Percentiles rank a stretch among this genome's conserved stretches.
Evolutionary conservation across 2,113 vertebrate genomes (phyloP).

Genomic region (Anolis carolinensis): DNA sequence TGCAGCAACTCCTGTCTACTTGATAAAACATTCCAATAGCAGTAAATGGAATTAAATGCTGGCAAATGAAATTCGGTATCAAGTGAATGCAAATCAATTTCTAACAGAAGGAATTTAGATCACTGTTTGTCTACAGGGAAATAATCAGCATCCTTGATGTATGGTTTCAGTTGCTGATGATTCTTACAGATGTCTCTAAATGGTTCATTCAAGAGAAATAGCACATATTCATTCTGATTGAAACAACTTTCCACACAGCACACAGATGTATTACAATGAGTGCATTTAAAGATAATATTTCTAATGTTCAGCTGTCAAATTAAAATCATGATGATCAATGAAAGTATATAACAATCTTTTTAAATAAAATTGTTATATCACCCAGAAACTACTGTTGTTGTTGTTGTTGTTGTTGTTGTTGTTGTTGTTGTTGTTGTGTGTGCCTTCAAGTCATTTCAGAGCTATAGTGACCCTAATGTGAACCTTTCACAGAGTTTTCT

Average conservation of each 20-base stretch:
- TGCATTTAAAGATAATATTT: neutral
- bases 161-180: constrained; percentile 4
- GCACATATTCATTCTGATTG: neutral
- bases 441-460: too few relatives aligned
- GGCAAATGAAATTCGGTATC: neutral
- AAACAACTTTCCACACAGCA: neutral
- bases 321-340: neutral
- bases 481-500: too few relatives aligned
- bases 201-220: constrained; percentile 15
- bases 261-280: neutral
- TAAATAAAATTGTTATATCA: neutral
- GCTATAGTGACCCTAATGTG: too few relatives aligned
- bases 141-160: neutral
- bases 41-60: neutral
- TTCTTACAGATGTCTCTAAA: constrained; percentile 15
- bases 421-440: too few relatives aligned
- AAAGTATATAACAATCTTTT: neutral
- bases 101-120: neutral
- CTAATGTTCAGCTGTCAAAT: neutral
- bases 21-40: too few relatives aligned
- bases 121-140: neutral
- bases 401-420: neutral
- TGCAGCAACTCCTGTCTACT: too few relatives aligned
- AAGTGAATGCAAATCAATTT: neutral
- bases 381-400: neutral